Evolutionary conservation across 2,113 vertebrate species (phyloP).

Genomic region (Manacus vitellinus): DNA sequence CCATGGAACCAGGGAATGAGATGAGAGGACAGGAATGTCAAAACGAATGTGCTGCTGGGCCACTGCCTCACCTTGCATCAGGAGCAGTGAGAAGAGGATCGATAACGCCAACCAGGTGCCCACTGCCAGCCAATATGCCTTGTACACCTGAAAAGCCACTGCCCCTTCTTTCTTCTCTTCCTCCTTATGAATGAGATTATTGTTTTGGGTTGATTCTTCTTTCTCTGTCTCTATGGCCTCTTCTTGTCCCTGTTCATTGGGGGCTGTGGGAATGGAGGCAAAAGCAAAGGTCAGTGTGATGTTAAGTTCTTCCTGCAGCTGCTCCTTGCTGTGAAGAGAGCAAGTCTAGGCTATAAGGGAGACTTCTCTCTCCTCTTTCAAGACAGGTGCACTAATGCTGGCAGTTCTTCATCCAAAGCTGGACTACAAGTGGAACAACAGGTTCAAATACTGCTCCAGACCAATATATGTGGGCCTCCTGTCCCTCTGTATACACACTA

Average conservation of each 20-base stretch:
- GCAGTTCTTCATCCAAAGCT: background rate
- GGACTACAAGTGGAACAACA: background rate
- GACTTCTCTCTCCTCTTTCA: background rate
- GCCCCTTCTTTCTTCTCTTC: slow-evolving; percentile 90
- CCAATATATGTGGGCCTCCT: background rate
- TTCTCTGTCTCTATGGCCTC: slow-evolving; percentile 35
- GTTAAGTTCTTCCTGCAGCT: background rate
- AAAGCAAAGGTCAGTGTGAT: background rate
- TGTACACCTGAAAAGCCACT: slow-evolving; percentile 87
- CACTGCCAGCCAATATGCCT: slow-evolving; percentile 86
- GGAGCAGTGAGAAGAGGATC: slow-evolving; percentile 82
- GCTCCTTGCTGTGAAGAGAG: background rate
- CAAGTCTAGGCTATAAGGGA: background rate
- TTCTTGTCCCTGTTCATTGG: slow-evolving; percentile 29
- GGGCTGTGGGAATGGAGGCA: background rate
- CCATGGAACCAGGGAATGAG: background rate
- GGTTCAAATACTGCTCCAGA: background rate
- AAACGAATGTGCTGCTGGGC: background rate
- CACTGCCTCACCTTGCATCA: slow-evolving; percentile 91
- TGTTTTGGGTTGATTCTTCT: slow-evolving; percentile 10
- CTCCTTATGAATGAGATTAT: slow-evolving; percentile 53
- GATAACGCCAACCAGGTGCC: slow-evolving; percentile 78
- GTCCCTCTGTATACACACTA: background rate
- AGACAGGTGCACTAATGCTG: background rate
- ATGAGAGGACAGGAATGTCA: background rate